Conservation (phyloP, 2,888 invertebrate genomes). For the Aspidiotus rigidus region DNA sequence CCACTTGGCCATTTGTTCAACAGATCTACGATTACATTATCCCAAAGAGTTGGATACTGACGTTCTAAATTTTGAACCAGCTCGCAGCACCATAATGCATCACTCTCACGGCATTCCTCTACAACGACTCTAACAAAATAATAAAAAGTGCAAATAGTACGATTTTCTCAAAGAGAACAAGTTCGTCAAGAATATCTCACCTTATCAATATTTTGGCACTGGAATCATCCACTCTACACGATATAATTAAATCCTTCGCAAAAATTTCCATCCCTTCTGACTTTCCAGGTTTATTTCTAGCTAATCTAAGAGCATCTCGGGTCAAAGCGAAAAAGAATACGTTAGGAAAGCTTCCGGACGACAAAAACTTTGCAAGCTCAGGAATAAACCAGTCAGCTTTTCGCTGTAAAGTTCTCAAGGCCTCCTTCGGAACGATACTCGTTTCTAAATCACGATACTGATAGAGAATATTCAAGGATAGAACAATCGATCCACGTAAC, state of each 20-base stretch:
- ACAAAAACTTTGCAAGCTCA: constrained; percentile 28
- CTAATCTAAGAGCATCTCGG: constrained; percentile 30
- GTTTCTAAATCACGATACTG: constrained; percentile 26
- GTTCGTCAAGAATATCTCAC: constrained; percentile 9
- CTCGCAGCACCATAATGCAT: constrained; percentile 35
- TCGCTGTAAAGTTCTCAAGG: constrained; percentile 32
- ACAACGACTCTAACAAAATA: constrained; percentile 13
- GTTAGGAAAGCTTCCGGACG: constrained; percentile 25
- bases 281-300: constrained; percentile 17
- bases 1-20: constrained; percentile 5
- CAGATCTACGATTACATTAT: constrained; percentile 49
- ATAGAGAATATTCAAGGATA: constrained; percentile 35
- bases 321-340: constrained; percentile 34
- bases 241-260: constrained; percentile 7
- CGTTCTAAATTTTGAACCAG: constrained; percentile 55
- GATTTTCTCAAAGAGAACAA: neutral
- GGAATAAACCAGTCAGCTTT: constrained; percentile 30
- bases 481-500: constrained; percentile 19
- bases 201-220: constrained; percentile 33
- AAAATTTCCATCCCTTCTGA: constrained; percentile 20
- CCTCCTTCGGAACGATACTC: constrained; percentile 19
- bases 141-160: constrained; percentile 1
- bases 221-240: constrained; percentile 28
- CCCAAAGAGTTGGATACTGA: constrained; percentile 63
- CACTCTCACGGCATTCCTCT: neutral